Conservation (phyloP, 2,797 vertebrate genomes). For the Miopithecus talapoin region DNA sequence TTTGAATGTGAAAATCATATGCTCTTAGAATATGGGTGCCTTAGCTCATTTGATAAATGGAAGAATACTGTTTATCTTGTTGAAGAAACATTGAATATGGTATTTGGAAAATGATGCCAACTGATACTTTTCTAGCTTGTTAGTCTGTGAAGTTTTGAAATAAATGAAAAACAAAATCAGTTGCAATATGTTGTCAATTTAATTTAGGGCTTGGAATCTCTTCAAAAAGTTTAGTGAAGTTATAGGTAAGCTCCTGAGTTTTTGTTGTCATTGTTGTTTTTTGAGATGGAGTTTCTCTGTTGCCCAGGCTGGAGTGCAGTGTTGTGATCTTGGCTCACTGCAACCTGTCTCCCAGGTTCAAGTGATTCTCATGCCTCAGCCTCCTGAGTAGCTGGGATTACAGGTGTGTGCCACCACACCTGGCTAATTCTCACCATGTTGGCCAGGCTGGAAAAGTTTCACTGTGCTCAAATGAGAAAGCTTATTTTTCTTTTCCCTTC, state of each 20-base stretch:
- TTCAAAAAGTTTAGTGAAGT: neutral
- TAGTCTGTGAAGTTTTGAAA: slow-evolving; percentile 43
- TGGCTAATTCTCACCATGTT: neutral
- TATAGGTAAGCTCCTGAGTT: neutral
- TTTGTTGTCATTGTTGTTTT: neutral
- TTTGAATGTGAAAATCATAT: neutral
- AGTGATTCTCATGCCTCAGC: neutral
- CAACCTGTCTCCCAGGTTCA: neutral
- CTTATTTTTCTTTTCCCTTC: neutral
- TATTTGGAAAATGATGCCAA: slow-evolving; percentile 21
- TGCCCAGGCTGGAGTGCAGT: neutral
- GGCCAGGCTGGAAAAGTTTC: neutral
- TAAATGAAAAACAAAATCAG: neutral
- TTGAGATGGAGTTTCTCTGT: neutral
- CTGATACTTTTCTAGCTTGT: neutral
- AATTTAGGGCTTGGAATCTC: slow-evolving; percentile 31
- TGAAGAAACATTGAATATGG: slow-evolving; percentile 36
- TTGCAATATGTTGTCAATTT: neutral
- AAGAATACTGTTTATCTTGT: slow-evolving; percentile 1
- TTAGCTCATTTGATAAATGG: neutral
- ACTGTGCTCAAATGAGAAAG: neutral
- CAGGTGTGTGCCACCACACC: neutral
- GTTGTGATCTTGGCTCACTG: neutral
- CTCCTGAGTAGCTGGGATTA: neutral
- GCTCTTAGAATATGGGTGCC: neutral